Percentiles rank a stretch among this genome's conserved stretches.
These are phyloP conservation scores for Lasioglossum pauxillum DNA, from an alignment of 2,888 invertebrate genomes.

Conservation along the genomic window DNA sequence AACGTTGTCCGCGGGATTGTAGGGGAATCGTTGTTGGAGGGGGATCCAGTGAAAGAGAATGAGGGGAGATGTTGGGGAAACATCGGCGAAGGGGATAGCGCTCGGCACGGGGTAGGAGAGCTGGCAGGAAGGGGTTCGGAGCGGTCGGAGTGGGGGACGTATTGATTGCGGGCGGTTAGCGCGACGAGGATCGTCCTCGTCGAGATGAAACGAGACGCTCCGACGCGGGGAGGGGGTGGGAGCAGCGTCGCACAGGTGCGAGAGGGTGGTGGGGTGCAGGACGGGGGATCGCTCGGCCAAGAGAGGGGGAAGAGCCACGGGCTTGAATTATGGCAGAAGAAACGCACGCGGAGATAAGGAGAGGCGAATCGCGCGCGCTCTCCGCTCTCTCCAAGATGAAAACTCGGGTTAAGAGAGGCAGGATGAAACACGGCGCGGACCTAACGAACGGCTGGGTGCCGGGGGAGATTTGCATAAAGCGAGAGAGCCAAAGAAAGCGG, in stretches of 20 bases:
- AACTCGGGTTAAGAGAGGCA: not conserved
- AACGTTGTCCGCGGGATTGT: constrained; percentile 2
- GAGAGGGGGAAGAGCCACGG: not conserved
- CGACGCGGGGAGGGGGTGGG: not conserved
- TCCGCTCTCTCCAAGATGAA: constrained; percentile 13
- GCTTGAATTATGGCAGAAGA: constrained; percentile 52
- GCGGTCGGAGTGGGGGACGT: constrained; percentile 75
- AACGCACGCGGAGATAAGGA: constrained; percentile 44
- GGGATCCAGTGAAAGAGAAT: constrained; percentile 23
- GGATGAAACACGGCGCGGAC: constrained; percentile 1
- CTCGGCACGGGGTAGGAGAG: constrained; percentile 57
- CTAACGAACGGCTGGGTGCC: not conserved
- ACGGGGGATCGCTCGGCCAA: not conserved
- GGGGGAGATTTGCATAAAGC: constrained; percentile 29
- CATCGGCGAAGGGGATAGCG: constrained; percentile 36
- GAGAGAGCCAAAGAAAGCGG: constrained; percentile 31
- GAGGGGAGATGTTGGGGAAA: constrained; percentile 24
- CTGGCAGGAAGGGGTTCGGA: constrained; percentile 42
- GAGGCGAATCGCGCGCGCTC: constrained; percentile 11
- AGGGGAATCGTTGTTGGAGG: not conserved
- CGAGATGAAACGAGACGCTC: constrained; percentile 25
- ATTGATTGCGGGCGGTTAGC: constrained; percentile 81
- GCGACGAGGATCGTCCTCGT: constrained; percentile 66
- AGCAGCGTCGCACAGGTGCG: constrained; percentile 40
- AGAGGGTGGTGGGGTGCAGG: not conserved